Base-by-base conservation (phyloP, 2,113 vertebrate species). In the Paracanthobrama guichenoti region DNA sequence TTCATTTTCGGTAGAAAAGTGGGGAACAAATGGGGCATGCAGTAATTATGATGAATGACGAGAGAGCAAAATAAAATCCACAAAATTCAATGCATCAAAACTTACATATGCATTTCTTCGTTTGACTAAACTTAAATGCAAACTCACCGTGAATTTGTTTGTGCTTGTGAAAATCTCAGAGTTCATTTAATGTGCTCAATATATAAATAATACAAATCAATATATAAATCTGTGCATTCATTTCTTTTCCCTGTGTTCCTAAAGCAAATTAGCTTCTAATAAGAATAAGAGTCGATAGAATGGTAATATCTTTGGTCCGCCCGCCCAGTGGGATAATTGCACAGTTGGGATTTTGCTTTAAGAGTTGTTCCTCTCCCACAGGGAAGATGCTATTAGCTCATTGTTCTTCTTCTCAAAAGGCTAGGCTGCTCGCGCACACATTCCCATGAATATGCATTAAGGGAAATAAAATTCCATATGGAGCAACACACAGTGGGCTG, bases 151-250 rank as follows among this genome's bases (percentile, higher is more conserved):
- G 53, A 72, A 42, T 57, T 53, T 55, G 35, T 59, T 59, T 59
- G 11, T 13, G n/a, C 75, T 77, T 59, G 22, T n/a, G 8, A 57
- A 59, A 50, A 16, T 88, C 87, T 89, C 88, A 87, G 88, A 87
- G 90, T 87, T 92, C 87, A 79, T 87, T 83, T 83, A 59, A 84
- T 76, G 72, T 57, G 35, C 89, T 44, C 89, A 92, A 35, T 35
- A 90, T 39, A 69, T 22, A 69, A 88, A 90, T 90, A 86, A 87
- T 80, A 22, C 84, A 89, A 88, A 90, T 91, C 87, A 89, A 90
- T 71, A 86, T 74, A 90, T 88, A 85, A 84, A 90, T 91, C 85
- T 90, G 64, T 59, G 62, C 53, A 59, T 86, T 55, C 4, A 18
- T 5, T 44, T 72, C 71, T 24, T 71, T 66, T 82, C 18, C 22